phyloP scores from a whole-genome alignment of 2,113 vertebrate species.

The Nothocercus julius region DNA sequence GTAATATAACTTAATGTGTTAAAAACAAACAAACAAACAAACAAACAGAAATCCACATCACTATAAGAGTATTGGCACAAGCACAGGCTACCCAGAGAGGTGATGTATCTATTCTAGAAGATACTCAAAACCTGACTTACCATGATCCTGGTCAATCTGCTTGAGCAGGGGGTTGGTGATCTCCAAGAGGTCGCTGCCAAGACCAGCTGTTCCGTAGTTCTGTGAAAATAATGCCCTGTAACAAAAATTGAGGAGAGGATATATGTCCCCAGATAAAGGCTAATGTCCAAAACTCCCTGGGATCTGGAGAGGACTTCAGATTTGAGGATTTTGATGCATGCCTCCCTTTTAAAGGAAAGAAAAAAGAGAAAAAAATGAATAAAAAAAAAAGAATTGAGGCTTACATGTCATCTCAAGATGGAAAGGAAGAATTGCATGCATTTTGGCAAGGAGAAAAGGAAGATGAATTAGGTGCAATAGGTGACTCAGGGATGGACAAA shows the following conservation, averaged over 20 bases:
- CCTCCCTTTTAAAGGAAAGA: neutral
- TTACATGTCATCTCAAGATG: neutral
- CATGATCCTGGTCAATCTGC: too few relatives aligned
- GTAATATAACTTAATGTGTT: too few relatives aligned
- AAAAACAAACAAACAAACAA: too few relatives aligned
- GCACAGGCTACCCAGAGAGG: too few relatives aligned
- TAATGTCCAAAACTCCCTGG: neutral
- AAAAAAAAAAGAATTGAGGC: too few relatives aligned
- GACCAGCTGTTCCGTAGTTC: neutral
- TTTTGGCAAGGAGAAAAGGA: neutral
- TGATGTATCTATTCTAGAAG: too few relatives aligned
- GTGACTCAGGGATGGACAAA: neutral
- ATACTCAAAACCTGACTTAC: too few relatives aligned
- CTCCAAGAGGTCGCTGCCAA: too few relatives aligned
- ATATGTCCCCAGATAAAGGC: neutral
- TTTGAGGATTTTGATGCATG: neutral
- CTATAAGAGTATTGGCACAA: neutral
- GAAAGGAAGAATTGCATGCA: neutral
- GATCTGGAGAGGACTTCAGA: neutral
- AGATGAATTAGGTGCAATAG: neutral
- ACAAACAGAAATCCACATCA: too few relatives aligned
- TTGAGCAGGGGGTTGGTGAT: neutral
- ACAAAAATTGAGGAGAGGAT: neutral
- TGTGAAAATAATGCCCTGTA: neutral
- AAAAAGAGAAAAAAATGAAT: neutral